These are phyloP conservation scores for Arion vulgaris DNA, from an alignment of 1,140 invertebrate species.

Conservation along the genomic window DNA sequence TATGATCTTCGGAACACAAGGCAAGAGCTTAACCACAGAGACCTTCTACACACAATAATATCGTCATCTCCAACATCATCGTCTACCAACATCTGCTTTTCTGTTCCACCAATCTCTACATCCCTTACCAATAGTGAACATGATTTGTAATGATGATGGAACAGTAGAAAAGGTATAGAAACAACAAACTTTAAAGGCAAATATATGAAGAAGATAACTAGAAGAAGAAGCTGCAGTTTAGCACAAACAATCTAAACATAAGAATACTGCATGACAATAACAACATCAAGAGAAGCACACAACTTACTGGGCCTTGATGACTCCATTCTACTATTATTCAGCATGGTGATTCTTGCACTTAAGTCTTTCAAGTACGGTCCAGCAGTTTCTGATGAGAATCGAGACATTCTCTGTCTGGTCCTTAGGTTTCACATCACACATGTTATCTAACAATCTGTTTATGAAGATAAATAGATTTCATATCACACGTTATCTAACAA, in stretches of 20 bases:
- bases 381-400: neutral
- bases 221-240: neutral
- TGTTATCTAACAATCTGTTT: neutral
- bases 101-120: too few species aligned
- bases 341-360: neutral
- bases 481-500: neutral
- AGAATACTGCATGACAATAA: neutral
- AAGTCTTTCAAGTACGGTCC: neutral
- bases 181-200: too few species aligned
- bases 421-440: neutral
- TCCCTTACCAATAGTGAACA: too few species aligned
- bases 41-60: too few species aligned
- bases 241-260: neutral
- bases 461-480: neutral
- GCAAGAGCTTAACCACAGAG: too few species aligned
- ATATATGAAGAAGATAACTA: too few species aligned
- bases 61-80: too few species aligned
- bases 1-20: too few species aligned
- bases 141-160: too few species aligned
- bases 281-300: neutral
- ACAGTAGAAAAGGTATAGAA: too few species aligned
- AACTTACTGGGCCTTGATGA: neutral
- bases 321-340: neutral
- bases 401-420: neutral
- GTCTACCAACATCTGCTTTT: too few species aligned